These are phyloP conservation scores for Pteria penguin DNA, from an alignment of 2,888 invertebrate genomes.

Conservation along the genomic window DNA sequence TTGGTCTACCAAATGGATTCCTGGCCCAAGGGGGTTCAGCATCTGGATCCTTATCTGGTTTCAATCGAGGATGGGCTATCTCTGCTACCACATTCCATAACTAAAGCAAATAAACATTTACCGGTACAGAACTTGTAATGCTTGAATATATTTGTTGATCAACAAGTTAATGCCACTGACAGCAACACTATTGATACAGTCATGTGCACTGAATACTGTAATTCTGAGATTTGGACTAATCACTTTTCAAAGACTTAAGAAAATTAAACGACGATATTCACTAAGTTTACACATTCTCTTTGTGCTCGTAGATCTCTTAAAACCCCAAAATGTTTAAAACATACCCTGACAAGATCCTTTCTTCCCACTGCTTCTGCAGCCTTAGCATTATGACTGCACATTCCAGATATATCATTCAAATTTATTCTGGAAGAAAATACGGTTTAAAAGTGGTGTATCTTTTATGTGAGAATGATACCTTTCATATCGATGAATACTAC, in stretches of 20 bases:
- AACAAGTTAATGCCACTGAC: no score
- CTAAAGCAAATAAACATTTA: slow-evolving; percentile 55
- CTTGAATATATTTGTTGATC: no score
- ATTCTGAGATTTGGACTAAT: no score
- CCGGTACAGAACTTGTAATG: not conserved
- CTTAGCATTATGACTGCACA: slow-evolving; percentile 90
- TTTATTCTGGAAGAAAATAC: slow-evolving; percentile 76
- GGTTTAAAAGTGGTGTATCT: not conserved
- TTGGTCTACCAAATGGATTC: slow-evolving; percentile 92
- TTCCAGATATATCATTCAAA: slow-evolving; percentile 82
- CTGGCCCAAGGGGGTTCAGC: slow-evolving; percentile 85
- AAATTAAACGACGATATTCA: no score
- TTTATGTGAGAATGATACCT: no score
- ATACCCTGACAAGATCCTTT: slow-evolving; percentile 89
- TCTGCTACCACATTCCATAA: slow-evolving; percentile 90
- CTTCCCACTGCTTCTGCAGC: slow-evolving; percentile 88
- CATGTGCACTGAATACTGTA: no score
- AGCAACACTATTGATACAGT: no score
- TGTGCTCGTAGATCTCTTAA: no score
- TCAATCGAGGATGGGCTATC: slow-evolving; percentile 81
- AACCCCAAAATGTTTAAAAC: no score
- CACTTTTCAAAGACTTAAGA: no score
- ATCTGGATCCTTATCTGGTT: slow-evolving; percentile 71
- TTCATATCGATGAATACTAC: no score
- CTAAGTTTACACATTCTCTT: no score